Conservation (phyloP, 2,113 vertebrate species). For the Oncorhynchus kisutch region DNA sequence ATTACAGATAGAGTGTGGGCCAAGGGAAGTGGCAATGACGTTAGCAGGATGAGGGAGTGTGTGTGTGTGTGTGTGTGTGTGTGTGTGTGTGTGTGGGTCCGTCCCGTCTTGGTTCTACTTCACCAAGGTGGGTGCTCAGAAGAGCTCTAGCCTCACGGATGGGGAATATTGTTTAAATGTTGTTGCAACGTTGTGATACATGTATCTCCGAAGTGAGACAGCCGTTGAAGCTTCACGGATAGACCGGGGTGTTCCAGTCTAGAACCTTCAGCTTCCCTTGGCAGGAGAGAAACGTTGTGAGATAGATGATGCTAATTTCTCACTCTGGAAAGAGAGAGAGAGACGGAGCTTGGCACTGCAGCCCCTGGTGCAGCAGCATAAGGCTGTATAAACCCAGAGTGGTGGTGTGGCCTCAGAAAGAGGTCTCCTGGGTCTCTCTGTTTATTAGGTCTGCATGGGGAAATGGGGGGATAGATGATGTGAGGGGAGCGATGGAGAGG, state of each 20-base stretch:
- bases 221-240: background rate
- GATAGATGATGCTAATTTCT: background rate
- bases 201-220: background rate
- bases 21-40: background rate
- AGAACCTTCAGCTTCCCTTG: background rate
- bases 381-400: background rate
- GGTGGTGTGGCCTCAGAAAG: background rate
- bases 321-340: background rate
- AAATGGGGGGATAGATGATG: background rate
- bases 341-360: background rate
- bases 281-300: background rate
- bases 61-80: too few relatives aligned
- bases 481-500: background rate
- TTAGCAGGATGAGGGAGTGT: background rate
- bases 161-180: background rate
- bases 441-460: background rate
- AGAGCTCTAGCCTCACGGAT: background rate
- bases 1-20: background rate
- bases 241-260: background rate
- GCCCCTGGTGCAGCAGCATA: background rate
- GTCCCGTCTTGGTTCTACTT: background rate
- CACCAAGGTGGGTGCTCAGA: background rate
- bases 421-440: background rate
- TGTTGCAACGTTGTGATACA: background rate
- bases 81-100: too few relatives aligned